These are phyloP conservation scores for Malurus elegans DNA, from an alignment of 2,113 vertebrate genomes.

Conservation along the genomic window DNA sequence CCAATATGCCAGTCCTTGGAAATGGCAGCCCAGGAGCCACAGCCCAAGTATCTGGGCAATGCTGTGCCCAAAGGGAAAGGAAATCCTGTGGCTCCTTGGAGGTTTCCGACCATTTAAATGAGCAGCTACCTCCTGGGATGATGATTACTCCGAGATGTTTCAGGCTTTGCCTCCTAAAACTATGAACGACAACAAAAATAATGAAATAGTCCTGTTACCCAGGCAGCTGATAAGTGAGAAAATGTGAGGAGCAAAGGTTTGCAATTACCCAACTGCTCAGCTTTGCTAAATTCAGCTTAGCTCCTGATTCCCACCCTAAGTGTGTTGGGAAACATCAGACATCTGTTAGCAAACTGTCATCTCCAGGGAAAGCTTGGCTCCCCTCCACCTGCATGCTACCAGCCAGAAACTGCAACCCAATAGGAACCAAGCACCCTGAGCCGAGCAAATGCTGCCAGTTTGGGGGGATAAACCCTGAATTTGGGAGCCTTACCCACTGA, in stretches of 20 bases:
- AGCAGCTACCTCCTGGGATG: not conserved
- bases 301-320: not conserved
- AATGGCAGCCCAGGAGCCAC: not conserved
- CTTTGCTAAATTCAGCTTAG: not conserved
- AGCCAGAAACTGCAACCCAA: slow-evolving; percentile 8
- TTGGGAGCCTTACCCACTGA: not conserved
- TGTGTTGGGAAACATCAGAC: slow-evolving; percentile 51
- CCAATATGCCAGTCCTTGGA: not conserved
- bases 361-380: slow-evolving; percentile 29
- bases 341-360: slow-evolving; percentile 58
- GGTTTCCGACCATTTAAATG: not conserved
- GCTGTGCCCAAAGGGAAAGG: not conserved
- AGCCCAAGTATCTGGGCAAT: not conserved
- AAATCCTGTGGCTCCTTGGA: not conserved
- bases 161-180: not conserved
- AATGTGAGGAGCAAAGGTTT: not conserved
- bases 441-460: not conserved
- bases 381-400: not conserved
- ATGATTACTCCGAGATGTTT: not conserved
- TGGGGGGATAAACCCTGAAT: not conserved
- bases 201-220: not conserved
- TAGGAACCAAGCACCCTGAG: not conserved
- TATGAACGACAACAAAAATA: not conserved
- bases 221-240: not conserved
- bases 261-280: slow-evolving; percentile 27